Conservation (phyloP, 2,888 invertebrate species). For the Cryptocephalus moraei region DNA sequence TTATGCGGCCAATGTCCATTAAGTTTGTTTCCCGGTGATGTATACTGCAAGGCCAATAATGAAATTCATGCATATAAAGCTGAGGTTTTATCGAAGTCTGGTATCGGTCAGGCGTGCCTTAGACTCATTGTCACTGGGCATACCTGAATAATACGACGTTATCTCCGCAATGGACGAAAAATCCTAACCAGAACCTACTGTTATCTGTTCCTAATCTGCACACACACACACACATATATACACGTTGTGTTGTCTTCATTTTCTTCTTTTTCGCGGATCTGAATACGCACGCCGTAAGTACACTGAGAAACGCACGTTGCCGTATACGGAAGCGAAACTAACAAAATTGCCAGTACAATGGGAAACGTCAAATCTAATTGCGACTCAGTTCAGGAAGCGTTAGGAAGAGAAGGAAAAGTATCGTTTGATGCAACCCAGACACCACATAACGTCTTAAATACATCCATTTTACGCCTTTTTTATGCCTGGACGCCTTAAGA, state of each 20-base stretch:
- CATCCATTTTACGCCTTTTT: no score
- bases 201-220: neutral
- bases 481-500: no score
- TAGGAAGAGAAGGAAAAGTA: no score
- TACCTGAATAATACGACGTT: conserved; percentile 37
- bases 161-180: conserved; percentile 16
- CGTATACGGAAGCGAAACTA: no score
- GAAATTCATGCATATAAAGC: conserved; percentile 36
- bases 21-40: conserved; percentile 16
- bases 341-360: no score
- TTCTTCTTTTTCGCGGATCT: neutral
- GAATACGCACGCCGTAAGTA: no score
- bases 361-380: no score
- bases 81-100: conserved; percentile 33
- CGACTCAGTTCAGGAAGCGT: no score
- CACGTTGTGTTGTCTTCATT: neutral
- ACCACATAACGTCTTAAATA: no score
- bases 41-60: conserved; percentile 27
- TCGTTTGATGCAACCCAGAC: no score
- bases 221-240: neutral
- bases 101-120: conserved; percentile 34
- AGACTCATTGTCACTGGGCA: conserved; percentile 36
- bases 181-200: neutral
- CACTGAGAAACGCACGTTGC: no score
- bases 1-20: conserved; percentile 14